Evolutionary conservation across 2,797 vertebrate species (phyloP), one percentile per base, ranked within the genome.

Genomic region (Cyclopterus lumpus): DNA sequence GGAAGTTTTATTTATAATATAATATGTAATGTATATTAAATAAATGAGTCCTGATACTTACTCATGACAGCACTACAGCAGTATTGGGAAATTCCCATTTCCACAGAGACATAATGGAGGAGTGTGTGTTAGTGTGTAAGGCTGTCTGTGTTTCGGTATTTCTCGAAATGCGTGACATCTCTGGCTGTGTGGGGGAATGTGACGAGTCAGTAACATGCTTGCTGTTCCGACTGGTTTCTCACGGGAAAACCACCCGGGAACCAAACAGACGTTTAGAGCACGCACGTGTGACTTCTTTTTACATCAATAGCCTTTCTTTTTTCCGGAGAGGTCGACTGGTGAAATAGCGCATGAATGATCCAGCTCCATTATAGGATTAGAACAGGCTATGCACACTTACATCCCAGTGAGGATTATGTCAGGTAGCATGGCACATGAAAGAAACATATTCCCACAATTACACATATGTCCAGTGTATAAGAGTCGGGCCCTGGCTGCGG

Each of bases 181-280:
- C 72, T 76, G 90, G 78, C 91, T 81, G 86, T 85, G 68, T 55
- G 68, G 81, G 81, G 91, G 92, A 93, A 93, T 93, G 93, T 93
- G 85, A 86, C 86, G 77, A 86, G 72, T 88, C 73, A 64, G 88
- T 91, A 91, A 78, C 82, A 87, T 79, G 62, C 78, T 81, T 75
- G 70, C 73, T 36, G 75, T 64, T 82, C 73, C 28, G 55, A 77
- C 84, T 88, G 89, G 92, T 91, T 94, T 94, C 93, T 93, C 93
- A 94, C 88, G 91, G 93, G 93, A 93, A 94, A 94, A 88, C 71
- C 28, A 48, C 24, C 54, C 64, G 46, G 55, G 68, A 71, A 65
- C 54, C 86, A 65, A 79, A 80, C 82, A 83, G 83, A 67, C 84
- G 79, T 83, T 87, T 88, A 58, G 89, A 66, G 77, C 80, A 51